Percentiles rank a stretch among this genome's conserved stretches.
Evolutionary conservation across 2,888 invertebrate species (phyloP).

Genomic region (Calameuta filiformis): DNA sequence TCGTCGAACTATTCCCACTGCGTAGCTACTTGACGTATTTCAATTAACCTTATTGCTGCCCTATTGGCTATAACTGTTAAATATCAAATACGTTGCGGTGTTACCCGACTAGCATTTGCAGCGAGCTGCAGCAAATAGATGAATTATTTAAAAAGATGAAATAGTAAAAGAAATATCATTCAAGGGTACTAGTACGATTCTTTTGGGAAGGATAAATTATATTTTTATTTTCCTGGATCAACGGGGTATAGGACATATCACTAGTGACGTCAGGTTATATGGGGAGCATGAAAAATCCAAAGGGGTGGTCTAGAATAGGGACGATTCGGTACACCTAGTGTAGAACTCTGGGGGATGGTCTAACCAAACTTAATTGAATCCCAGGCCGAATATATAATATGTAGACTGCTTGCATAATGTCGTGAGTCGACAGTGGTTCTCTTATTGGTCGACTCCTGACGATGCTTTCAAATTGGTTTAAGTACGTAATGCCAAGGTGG

Average conservation of each 20-base stretch:
- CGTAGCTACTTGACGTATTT: constrained; percentile 56
- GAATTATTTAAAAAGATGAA: neutral
- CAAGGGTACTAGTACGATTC: no score
- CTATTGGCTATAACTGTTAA: neutral
- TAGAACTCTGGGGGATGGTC: constrained; percentile 46
- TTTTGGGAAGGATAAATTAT: no score
- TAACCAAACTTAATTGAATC: constrained; percentile 67
- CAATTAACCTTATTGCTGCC: constrained; percentile 58
- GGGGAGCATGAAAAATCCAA: neutral
- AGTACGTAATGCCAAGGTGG: constrained; percentile 4
- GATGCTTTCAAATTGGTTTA: constrained; percentile 19
- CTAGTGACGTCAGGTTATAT: neutral
- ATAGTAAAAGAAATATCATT: neutral
- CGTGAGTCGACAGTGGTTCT: constrained; percentile 56
- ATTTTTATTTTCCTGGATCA: no score
- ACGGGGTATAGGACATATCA: neutral
- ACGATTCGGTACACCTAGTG: constrained; percentile 49
- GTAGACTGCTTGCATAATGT: constrained; percentile 67
- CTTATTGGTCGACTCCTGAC: constrained; percentile 24
- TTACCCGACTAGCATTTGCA: neutral
- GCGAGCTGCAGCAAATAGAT: neutral
- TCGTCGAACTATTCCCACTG: constrained; percentile 47
- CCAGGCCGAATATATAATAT: constrained; percentile 67
- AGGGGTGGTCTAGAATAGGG: neutral
- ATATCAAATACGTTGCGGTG: neutral